phyloP scores from a whole-genome alignment of 2,888 invertebrate genomes.

The Cheilosia variabilis region DNA sequence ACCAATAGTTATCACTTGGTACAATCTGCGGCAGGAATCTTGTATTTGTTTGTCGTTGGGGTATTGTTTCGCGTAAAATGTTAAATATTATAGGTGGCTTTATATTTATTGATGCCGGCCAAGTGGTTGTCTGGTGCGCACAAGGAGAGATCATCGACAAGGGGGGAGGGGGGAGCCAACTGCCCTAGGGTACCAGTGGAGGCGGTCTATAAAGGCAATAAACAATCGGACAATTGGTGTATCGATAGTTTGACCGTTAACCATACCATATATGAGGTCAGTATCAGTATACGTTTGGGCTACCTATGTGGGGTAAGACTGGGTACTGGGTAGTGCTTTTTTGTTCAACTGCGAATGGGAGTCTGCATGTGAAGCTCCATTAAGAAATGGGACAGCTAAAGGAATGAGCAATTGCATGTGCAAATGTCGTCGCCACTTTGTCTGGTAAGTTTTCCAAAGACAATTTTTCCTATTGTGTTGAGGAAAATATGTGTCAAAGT shows the following conservation, averaged over 20 bases:
- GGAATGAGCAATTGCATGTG: neutral
- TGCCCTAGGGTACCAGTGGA: constrained; percentile 72
- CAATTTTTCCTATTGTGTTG: too few relatives aligned
- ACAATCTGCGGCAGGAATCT: constrained; percentile 73
- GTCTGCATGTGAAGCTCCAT: constrained; percentile 29
- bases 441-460: constrained; percentile 13
- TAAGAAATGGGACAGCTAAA: constrained; percentile 11
- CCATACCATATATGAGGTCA: constrained; percentile 45
- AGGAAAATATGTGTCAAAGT: too few relatives aligned
- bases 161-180: neutral
- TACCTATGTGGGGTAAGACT: constrained; percentile 5
- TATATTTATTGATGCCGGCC: constrained; percentile 59
- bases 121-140: neutral
- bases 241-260: constrained; percentile 59
- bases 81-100: constrained; percentile 67
- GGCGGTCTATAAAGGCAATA: constrained; percentile 80
- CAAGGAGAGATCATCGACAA: neutral
- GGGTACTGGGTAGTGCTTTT: neutral
- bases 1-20: constrained; percentile 73
- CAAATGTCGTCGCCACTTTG: constrained; percentile 41
- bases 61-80: constrained; percentile 73
- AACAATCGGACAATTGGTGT: constrained; percentile 81
- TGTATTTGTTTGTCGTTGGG: constrained; percentile 75
- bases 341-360: constrained; percentile 1
- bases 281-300: constrained; percentile 8